Conservation (phyloP, 2,888 invertebrate species). For the Bursaphelenchus okinawaensis region DNA sequence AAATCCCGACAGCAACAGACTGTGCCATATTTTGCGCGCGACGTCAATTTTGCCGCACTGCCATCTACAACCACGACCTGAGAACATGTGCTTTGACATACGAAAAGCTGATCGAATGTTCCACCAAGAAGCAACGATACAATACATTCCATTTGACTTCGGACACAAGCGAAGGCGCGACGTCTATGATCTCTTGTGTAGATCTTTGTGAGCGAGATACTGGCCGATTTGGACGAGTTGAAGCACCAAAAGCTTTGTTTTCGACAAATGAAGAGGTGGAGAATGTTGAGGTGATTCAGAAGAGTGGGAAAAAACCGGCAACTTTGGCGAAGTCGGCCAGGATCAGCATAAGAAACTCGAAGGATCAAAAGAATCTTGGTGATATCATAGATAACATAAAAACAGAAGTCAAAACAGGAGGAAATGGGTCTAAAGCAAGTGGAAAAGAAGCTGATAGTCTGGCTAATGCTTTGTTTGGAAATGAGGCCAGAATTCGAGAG, state of each 20-base stretch:
- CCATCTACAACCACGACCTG: constrained; percentile 44
- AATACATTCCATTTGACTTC: constrained; percentile 32
- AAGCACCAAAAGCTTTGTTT: background rate
- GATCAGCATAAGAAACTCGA: background rate
- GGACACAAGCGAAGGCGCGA: constrained; percentile 24
- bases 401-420: too few species aligned
- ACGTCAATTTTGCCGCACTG: constrained; percentile 51
- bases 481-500: background rate
- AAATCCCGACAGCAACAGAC: constrained; percentile 38
- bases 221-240: background rate
- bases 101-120: constrained; percentile 39
- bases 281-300: background rate
- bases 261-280: background rate
- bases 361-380: too few species aligned
- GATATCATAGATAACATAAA: too few species aligned
- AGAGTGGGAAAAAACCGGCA: background rate
- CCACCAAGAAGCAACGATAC: constrained; percentile 29
- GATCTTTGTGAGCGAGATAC: constrained; percentile 28
- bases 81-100: constrained; percentile 51
- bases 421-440: background rate
- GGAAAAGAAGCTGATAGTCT: background rate
- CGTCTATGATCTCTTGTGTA: constrained; percentile 37
- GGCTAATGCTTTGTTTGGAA: background rate
- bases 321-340: background rate
- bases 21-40: constrained; percentile 52